These are phyloP conservation scores for Dermatemys mawii DNA, from an alignment of 2,113 vertebrate species.

Conservation along the genomic window DNA sequence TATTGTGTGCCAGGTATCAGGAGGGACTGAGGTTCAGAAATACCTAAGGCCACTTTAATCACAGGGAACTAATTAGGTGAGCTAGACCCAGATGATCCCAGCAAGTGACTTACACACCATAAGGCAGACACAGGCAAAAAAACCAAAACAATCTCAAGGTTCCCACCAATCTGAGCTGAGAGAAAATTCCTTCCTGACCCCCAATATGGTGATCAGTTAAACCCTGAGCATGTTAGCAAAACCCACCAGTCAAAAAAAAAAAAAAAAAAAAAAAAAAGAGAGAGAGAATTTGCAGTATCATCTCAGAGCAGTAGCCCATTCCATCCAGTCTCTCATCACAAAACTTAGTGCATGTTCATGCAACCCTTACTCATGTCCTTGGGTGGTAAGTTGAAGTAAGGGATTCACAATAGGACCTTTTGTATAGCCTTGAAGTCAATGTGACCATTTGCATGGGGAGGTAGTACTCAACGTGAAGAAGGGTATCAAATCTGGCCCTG, in stretches of 20 bases:
- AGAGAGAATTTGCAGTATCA: not conserved
- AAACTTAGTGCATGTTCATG: not conserved
- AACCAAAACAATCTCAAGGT: not conserved
- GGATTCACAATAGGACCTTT: not conserved
- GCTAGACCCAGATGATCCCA: not conserved
- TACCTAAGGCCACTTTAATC: not conserved
- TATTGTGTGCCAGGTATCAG: not conserved
- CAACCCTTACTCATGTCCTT: not conserved
- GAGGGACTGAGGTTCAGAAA: not conserved
- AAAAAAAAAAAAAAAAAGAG: not conserved
- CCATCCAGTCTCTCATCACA: not conserved
- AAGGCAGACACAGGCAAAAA: not conserved
- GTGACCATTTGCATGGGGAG: not conserved
- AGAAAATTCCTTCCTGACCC: not conserved
- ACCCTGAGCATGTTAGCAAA: not conserved
- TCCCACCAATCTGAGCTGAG: not conserved
- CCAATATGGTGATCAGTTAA: not conserved
- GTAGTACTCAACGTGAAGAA: rapidly evolving
- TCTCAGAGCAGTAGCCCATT: not conserved
- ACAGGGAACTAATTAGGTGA: not conserved
- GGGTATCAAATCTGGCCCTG: rapidly evolving
- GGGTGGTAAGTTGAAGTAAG: not conserved
- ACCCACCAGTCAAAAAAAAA: not conserved
- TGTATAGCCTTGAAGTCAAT: not conserved
- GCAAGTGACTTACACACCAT: not conserved